Conservation (phyloP, 2,113 vertebrate genomes). For the Aegypius monachus region DNA sequence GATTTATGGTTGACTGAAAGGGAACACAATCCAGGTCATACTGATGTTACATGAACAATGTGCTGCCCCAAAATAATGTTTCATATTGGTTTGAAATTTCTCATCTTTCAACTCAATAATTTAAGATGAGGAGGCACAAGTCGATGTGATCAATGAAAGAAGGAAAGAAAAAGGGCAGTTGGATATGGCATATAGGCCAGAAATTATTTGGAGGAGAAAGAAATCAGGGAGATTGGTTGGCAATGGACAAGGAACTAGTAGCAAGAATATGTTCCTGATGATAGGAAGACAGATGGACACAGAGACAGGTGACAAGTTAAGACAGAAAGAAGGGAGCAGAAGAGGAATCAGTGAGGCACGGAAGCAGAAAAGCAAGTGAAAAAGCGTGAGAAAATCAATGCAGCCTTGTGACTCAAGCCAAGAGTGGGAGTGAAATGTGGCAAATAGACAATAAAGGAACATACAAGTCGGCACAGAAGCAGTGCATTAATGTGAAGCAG, state of each 20-base stretch:
- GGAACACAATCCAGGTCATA: not conserved
- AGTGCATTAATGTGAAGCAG: not conserved
- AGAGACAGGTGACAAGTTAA: not conserved
- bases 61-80: not conserved
- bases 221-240: not conserved
- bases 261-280: not conserved
- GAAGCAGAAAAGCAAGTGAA: not conserved
- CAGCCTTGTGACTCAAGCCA: not conserved
- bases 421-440: not conserved
- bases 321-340: not conserved
- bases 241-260: not conserved
- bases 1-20: not conserved
- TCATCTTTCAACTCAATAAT: not conserved
- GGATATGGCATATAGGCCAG: not conserved
- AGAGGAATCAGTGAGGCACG: not conserved
- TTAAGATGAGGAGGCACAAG: not conserved
- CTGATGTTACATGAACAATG: not conserved
- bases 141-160: not conserved
- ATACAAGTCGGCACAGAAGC: accelerated
- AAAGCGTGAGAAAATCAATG: not conserved
- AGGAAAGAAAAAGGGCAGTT: not conserved
- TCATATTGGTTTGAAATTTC: not conserved
- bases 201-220: not conserved
- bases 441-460: not conserved
- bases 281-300: not conserved